phyloP scores from a whole-genome alignment of 1,140 invertebrate species.

The Lysiphlebus fabarum region DNA sequence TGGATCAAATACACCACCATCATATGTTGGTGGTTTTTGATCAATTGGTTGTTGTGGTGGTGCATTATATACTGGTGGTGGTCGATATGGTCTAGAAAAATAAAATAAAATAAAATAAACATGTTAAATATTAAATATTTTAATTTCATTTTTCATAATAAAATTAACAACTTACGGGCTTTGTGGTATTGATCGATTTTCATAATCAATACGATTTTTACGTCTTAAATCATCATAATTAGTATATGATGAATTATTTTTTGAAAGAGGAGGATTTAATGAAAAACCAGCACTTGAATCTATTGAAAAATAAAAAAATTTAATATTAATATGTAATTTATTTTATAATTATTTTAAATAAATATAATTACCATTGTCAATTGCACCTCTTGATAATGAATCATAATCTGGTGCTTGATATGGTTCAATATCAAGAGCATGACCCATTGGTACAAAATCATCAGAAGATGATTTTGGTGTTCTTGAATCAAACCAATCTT shows the following conservation, averaged over 20 bases:
- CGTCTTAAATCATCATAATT: conserved; percentile 62
- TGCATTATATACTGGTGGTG: too few relatives aligned
- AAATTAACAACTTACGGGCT: too few relatives aligned
- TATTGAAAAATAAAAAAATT: neutral
- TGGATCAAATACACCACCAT: too few relatives aligned
- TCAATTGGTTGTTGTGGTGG: too few relatives aligned
- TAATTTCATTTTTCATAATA: too few relatives aligned
- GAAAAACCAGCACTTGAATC: conserved; percentile 15
- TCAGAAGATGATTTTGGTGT: neutral
- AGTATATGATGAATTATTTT: conserved; percentile 26
- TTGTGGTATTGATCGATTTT: too few relatives aligned
- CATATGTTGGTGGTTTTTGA: too few relatives aligned
- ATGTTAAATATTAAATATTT: too few relatives aligned
- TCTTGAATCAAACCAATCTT: conserved; percentile 1
- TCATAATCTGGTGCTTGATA: conserved; percentile 9
- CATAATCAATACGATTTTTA: conserved; percentile 60
- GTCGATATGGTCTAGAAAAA: too few relatives aligned
- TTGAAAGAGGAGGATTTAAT: conserved; percentile 17
- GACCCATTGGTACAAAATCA: conserved; percentile 4
- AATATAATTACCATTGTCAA: conserved; percentile 8
- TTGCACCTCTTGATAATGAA: neutral
- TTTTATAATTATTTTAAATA: neutral
- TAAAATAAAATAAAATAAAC: too few relatives aligned
- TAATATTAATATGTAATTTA: neutral
- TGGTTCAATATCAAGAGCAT: conserved; percentile 18